These are phyloP conservation scores for Microtus oregoni DNA, from an alignment of 2,113 vertebrate genomes.

Conservation along the genomic window DNA sequence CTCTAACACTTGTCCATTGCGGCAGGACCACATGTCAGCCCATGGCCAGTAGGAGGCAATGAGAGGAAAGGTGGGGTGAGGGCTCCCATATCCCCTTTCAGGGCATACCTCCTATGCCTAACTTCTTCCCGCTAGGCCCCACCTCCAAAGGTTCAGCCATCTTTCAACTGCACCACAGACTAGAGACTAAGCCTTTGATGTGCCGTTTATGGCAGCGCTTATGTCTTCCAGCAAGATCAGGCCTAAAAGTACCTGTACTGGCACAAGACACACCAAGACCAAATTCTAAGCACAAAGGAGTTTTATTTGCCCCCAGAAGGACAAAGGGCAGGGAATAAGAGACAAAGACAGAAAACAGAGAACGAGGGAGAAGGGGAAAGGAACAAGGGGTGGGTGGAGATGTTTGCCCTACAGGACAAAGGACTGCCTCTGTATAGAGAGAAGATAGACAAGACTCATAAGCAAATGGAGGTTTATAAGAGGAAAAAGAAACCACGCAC, in stretches of 20 bases:
- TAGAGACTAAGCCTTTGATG: not conserved
- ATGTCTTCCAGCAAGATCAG: not conserved
- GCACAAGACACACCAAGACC: not conserved
- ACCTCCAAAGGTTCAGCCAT: not conserved
- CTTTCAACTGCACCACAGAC: not conserved
- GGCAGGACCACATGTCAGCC: not conserved
- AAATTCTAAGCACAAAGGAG: not conserved
- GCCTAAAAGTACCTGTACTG: not conserved
- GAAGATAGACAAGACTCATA: not conserved
- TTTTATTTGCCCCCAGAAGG: not conserved
- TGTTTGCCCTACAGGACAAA: not conserved
- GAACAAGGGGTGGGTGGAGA: not conserved
- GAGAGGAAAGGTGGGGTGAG: too few species aligned
- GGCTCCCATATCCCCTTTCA: not conserved
- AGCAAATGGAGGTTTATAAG: not conserved
- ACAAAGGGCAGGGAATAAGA: not conserved
- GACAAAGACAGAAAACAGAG: not conserved
- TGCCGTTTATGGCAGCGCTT: not conserved
- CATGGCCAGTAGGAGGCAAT: not conserved
- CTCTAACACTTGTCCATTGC: not conserved
- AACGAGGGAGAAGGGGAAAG: not conserved
- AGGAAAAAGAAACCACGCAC: not conserved
- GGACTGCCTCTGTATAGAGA: not conserved
- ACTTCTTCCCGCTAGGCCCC: not conserved
- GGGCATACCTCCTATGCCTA: not conserved